Evolutionary conservation across 2,888 invertebrate genomes (phyloP), one percentile per base, ranked within the genome.

Genomic region (Caenorhabditis doughertyi): DNA sequence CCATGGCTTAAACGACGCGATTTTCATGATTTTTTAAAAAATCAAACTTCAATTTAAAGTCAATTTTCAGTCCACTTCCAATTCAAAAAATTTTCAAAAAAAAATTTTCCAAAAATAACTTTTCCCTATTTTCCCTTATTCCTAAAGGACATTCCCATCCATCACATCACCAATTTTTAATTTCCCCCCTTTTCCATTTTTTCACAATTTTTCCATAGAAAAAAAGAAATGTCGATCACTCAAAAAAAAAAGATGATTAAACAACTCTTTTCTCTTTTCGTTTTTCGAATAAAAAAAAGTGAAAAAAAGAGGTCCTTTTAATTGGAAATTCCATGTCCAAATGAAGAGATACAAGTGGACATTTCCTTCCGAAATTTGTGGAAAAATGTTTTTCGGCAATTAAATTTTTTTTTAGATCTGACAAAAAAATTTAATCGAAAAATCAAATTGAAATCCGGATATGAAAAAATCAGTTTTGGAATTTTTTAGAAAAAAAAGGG

Each of bases 101-200:
- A 7, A 7, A 7, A 4, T 32, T 32, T 39, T 39, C 39, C 11
- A 39, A 13, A 39, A 39, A 13, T 39, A 13, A 39, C 7, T 29
- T 16, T 25, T 11, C 47, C 27, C 23, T 18, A 18, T 18, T 47
- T n/a, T 47, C 42, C 35, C 35, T 35, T 35, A 32, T 32, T 39
- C 39, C 5, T 5, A 51, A 51, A 51, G 51, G 53, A 29, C 53
- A 55, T 13, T 29, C 16, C 8, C 42, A 11, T 47, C 56, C 56
- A 56, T 56, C 56, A 51, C 56, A 56, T 56, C 56, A 56, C 56
- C 56, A 56, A 56, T 56, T 56, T 56, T 56, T 56, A 56, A 56
- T 56, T 56, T 56, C 29, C 55, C 18, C 35, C 18, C n/a, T 35
- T 56, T 18, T 4, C 39, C 39, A 39, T 29, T 32, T 11, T 56